phyloP scores from a whole-genome alignment of 2,113 vertebrate genomes.

The Otolemur garnettii region DNA sequence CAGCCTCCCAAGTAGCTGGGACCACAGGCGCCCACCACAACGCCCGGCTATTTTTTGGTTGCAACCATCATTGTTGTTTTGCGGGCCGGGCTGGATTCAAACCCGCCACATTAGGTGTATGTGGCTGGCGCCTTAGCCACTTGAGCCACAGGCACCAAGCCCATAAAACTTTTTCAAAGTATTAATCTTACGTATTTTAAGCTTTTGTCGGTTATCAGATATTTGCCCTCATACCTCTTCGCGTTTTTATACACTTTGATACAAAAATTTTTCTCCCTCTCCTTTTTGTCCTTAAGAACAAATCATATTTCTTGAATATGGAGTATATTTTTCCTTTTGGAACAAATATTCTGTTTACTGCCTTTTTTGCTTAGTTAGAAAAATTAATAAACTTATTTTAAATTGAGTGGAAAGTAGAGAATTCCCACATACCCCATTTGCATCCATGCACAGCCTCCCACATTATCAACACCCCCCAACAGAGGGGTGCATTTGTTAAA shows the following conservation, averaged over 20 bases:
- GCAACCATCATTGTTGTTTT: no score
- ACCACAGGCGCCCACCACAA: no score
- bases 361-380: neutral
- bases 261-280: neutral
- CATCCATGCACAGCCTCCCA: neutral
- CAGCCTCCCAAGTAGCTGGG: no score
- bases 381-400: neutral
- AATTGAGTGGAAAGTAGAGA: neutral
- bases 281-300: constrained; percentile 15
- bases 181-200: neutral
- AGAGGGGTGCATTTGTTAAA: neutral
- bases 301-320: constrained; percentile 14
- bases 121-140: no score
- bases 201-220: neutral
- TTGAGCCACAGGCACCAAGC: no score
- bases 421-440: neutral
- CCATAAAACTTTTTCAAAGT: neutral
- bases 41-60: no score
- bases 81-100: no score
- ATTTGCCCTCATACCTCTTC: neutral
- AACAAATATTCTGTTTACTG: constrained; percentile 1
- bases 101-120: no score
- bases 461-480: neutral
- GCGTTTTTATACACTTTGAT: neutral
- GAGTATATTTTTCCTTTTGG: neutral